Base-by-base conservation (phyloP, 2,888 invertebrate species). In the Tipula unca region DNA sequence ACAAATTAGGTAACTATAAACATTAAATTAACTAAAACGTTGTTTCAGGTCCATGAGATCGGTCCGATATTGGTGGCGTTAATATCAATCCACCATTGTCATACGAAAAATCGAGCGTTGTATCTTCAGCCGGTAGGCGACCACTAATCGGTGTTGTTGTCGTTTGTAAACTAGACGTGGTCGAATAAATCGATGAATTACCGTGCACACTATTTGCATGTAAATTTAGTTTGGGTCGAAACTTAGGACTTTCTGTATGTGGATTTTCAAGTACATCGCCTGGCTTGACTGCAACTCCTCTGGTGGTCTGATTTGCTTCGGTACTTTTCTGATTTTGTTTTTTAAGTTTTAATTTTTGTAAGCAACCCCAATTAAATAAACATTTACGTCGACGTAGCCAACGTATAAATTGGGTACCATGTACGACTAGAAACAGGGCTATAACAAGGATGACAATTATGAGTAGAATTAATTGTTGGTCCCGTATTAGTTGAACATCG, bases 31-130 rank as follows among this genome's bases (percentile, higher is more conserved):
- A 10, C 69, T 85, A 85, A 86, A 86, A 48, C 36, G 85, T 86
- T 54, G 87, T 86, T 86, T 87, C 87, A 2, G 87, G 85, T 86
- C 87, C 86, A 25, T 69, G 69, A 20, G 25, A 69, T 85, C 87
- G 86, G 85, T 90, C 90, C 82, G 90, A 90, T 14, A 88, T 87
- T 14, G 89, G 89, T 0, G 93, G 93, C 14, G 94, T 94, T 86
- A 94, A 93, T 14, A 94, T 94, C 93, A 96, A 93, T 0, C 93
- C 95, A 89, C 94, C 94, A 90, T 96, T 96, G 88, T 96, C 96
- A 89, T 96, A 95, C 0, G 95, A 95, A 88, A 95, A 95, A 88
- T 95, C 96, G 69, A 95, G 91, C 0, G 95, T 95, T 0, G 94
- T 93, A 87, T 96, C 95, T 89, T 96, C 96, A 20, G 95, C 95